Base-by-base conservation (phyloP, 2,888 invertebrate species). In the Drosophila cognata region DNA sequence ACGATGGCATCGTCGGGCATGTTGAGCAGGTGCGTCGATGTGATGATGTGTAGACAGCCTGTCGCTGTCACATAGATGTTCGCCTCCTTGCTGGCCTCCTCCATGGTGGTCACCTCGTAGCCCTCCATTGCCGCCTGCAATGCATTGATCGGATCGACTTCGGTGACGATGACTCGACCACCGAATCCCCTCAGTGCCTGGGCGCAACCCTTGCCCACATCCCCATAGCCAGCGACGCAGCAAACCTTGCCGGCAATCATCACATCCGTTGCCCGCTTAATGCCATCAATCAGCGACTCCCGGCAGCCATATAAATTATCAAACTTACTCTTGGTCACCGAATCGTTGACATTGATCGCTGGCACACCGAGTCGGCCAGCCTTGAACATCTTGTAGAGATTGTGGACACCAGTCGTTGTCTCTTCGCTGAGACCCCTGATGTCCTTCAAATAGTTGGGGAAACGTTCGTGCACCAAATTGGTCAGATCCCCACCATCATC, bases 271-370 rank as follows among this genome's bases (percentile, higher is more conserved):
- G 99, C 99, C 77, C 99, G 95, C 94, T 99, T 99, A 90, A 99
- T 98, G 67, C 99, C 99, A 94, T 99, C 99, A 74, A 98, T 96
- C 41, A 99, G 94, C 1, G 99, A 99, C 94, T 99, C 99, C 61
- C 99, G 96, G 93, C 99, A 99, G 69, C 99, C 99, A 94, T 99
- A 99, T 70, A 99, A 94, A 93, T 99, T 99, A 94, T 99, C 99
- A 94, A 99, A 99, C 94, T 99, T 99, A 94, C 99, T 99, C 96
- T 99, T 99, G 31, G 99, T 99, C 13, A 99, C 99, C 6, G 99
- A 98, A 94, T 99, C 99, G 93, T 99, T 99, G 46, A 99, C 99
- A 94, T 99, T 99, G 91, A 99, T 98, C 25, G 99, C 98, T 48
- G 99, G 99, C 28, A 98, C 95, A 94, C 98, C 98, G 41, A 99